phyloP scores from a whole-genome alignment of 2,113 vertebrate genomes.

The Plectropomus leopardus region DNA sequence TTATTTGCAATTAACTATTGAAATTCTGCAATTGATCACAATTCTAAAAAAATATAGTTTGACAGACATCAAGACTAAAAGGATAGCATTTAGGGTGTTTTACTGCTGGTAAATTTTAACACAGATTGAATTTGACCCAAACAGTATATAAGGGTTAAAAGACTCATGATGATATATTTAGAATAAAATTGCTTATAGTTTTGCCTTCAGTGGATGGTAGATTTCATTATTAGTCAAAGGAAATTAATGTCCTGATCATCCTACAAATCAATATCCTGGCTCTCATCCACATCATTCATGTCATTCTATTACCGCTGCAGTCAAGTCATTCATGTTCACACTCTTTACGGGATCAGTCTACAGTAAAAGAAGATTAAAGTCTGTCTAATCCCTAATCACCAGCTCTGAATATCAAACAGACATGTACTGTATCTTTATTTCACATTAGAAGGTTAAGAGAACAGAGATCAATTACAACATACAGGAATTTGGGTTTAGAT shows the following conservation, averaged over 20 bases:
- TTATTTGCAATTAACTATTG: too few relatives aligned
- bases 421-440: background rate
- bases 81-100: too few relatives aligned
- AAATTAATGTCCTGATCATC: slow-evolving; percentile 4
- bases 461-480: slow-evolving; percentile 3
- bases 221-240: background rate
- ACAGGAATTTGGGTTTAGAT: background rate
- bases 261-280: slow-evolving; percentile 12
- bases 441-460: background rate
- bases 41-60: too few relatives aligned
- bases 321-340: background rate
- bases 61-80: too few relatives aligned
- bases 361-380: slow-evolving; percentile 8
- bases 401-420: background rate
- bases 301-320: background rate
- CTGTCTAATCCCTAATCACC: slow-evolving; percentile 14
- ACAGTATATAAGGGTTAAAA: too few relatives aligned
- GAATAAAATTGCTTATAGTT: background rate
- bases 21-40: too few relatives aligned
- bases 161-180: background rate
- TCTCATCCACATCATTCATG: slow-evolving; percentile 3
- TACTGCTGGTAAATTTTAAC: too few relatives aligned
- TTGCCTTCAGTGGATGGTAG: background rate
- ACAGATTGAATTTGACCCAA: too few relatives aligned
- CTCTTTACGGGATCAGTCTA: slow-evolving; percentile 2